Percentiles rank a stretch among this genome's conserved stretches.
Conservation (phyloP, 1,140 invertebrate species). For the Pentalonia nigronervosa region DNA sequence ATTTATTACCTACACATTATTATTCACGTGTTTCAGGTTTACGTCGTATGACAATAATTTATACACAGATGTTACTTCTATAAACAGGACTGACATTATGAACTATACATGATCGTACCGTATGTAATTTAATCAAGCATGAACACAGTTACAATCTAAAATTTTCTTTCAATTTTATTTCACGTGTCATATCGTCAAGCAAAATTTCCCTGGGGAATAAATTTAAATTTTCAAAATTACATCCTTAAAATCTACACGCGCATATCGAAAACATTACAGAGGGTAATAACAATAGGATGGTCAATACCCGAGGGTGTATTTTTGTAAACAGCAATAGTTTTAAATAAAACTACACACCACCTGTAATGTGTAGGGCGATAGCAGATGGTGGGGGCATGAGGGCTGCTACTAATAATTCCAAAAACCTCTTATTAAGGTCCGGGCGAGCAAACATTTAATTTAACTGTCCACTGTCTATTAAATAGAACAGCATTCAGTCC, state of each 20-base stretch:
- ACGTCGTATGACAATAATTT: neutral
- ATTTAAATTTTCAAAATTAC: conserved; percentile 15
- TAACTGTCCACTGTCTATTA: conserved; percentile 44
- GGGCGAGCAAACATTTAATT: conserved; percentile 38
- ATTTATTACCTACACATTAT: neutral
- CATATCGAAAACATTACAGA: neutral
- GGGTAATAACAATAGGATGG: conserved; percentile 16
- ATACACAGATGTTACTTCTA: neutral
- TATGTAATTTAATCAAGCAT: neutral
- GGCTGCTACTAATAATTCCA: conserved; percentile 34
- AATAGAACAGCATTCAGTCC: conserved; percentile 9
- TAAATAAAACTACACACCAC: conserved; percentile 39
- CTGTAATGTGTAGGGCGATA: neutral
- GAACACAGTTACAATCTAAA: neutral
- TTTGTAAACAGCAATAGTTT: conserved; percentile 36
- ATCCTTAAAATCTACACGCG: neutral
- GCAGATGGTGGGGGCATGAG: conserved; percentile 19
- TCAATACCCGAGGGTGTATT: conserved; percentile 35
- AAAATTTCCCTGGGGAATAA: neutral
- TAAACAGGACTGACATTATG: neutral
- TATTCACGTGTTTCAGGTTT: neutral
- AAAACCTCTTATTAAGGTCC: conserved; percentile 53
- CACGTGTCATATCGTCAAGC: neutral
- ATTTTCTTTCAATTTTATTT: conserved; percentile 19
- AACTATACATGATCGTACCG: neutral